A percentile compares a stretch with the other conserved stretches of the same genome.
These are phyloP conservation scores for Odontothrips loti DNA, from an alignment of 2,888 invertebrate species.

Conservation along the genomic window DNA sequence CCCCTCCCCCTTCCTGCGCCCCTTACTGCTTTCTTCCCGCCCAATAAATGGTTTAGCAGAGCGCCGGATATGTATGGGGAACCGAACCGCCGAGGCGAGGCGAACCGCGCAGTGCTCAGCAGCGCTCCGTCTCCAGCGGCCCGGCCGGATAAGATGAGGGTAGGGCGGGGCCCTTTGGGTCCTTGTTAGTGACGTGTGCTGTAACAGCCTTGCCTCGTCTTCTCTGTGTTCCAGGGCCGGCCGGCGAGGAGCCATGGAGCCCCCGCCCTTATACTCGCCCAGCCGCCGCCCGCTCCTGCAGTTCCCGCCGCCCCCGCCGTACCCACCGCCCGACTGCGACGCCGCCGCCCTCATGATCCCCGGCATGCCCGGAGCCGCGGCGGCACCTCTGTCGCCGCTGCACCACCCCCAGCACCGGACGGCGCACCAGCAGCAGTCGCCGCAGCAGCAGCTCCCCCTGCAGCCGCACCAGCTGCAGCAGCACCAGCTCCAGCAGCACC, in stretches of 20 bases:
- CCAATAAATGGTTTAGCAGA: no score
- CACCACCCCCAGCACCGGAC: slow-evolving; percentile 42
- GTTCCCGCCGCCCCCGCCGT: slow-evolving; percentile 70
- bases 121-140: no score
- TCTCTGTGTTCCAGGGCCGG: slow-evolving; percentile 34
- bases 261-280: slow-evolving; percentile 35
- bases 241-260: slow-evolving; percentile 33
- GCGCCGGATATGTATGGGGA: no score
- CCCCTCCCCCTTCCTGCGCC: no score
- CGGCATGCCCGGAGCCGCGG: slow-evolving; percentile 41
- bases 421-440: slow-evolving; percentile 38
- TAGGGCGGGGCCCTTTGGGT: slow-evolving; percentile 8
- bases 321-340: slow-evolving; percentile 55
- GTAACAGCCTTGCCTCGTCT: slow-evolving; percentile 19
- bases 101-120: no score
- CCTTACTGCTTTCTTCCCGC: no score
- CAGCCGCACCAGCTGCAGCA: slow-evolving; percentile 44
- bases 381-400: slow-evolving; percentile 40
- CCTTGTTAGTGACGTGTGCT: slow-evolving; percentile 16
- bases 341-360: slow-evolving; percentile 39
- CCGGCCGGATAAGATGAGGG: not conserved
- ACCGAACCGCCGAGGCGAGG: no score
- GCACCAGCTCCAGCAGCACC: slow-evolving; percentile 42
- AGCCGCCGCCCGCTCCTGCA: slow-evolving; percentile 52
- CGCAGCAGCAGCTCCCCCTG: slow-evolving; percentile 47